A percentile compares a stretch with the other conserved stretches of the same genome.
Conservation (phyloP, 1,140 invertebrate genomes). For the Drosophila pruinosa region DNA sequence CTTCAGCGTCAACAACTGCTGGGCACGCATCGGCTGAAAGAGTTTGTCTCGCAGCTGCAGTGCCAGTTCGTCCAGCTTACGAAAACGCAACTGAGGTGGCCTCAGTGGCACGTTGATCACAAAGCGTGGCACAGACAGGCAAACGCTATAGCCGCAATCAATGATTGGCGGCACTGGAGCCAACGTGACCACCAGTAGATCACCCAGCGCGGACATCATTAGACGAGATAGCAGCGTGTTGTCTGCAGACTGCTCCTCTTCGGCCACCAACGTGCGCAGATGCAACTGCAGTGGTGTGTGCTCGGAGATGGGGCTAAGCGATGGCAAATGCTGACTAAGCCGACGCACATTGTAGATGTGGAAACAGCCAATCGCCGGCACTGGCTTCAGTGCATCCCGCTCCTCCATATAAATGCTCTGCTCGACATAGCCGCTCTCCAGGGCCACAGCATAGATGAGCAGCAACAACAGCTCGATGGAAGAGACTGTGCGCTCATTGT, state of each 20-base stretch:
- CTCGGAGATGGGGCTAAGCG: constrained; percentile 12
- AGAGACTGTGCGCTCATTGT: constrained; percentile 5
- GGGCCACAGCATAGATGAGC: constrained; percentile 57
- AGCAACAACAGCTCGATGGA: constrained; percentile 38
- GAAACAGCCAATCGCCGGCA: constrained; percentile 51
- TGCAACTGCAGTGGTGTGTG: constrained; percentile 30
- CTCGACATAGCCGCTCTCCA: constrained; percentile 63
- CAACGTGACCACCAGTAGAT: constrained; percentile 64
- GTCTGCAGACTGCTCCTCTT: not conserved
- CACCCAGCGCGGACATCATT: constrained; percentile 49
- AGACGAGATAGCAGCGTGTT: constrained; percentile 32
- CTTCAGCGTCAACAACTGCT: constrained; percentile 47
- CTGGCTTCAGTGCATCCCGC: constrained; percentile 30
- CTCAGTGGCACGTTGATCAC: constrained; percentile 55
- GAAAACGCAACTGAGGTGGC: constrained; percentile 54
- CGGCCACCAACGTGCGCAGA: constrained; percentile 44
- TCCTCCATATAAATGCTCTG: constrained; percentile 37
- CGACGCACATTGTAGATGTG: constrained; percentile 62
- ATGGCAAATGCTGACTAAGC: constrained; percentile 26
- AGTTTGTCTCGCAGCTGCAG: constrained; percentile 56
- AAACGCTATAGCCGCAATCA: constrained; percentile 49
- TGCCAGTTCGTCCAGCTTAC: constrained; percentile 60
- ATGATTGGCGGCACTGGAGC: constrained; percentile 35
- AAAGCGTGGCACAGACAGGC: constrained; percentile 65
- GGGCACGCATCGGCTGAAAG: constrained; percentile 66